phyloP scores from a whole-genome alignment of 2,113 vertebrate genomes.

The Ageneiosus marmoratus region DNA sequence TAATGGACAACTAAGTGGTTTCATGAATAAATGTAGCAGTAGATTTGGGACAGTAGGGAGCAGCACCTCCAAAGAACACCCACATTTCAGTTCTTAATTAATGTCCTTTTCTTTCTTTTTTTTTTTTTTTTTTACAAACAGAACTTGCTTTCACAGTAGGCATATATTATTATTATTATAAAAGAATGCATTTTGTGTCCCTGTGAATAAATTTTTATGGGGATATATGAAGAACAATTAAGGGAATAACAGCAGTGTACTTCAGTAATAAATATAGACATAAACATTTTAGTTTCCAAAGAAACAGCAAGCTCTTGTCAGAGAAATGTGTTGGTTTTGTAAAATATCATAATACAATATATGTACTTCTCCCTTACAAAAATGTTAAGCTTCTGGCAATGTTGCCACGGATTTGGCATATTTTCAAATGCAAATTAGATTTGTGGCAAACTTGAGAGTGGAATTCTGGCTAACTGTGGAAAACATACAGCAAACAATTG shows the following conservation, averaged over 20 bases:
- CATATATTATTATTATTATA: neutral
- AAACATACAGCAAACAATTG: too few relatives aligned
- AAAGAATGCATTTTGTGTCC: neutral
- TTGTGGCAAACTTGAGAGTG: too few relatives aligned
- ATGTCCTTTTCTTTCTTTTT: neutral
- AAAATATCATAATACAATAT: neutral
- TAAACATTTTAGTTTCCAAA: conserved; percentile 15
- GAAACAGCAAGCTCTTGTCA: neutral
- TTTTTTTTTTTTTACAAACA: neutral
- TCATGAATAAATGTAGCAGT: conserved; percentile 19
- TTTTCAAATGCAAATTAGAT: too few relatives aligned
- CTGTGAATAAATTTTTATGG: neutral
- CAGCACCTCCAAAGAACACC: neutral
- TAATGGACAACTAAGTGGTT: conserved; percentile 27
- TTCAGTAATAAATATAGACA: neutral
- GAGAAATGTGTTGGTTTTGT: neutral
- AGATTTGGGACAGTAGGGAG: conserved; percentile 16
- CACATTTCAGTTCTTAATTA: conserved; percentile 26
- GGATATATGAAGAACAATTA: neutral
- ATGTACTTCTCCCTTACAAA: neutral
- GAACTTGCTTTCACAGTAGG: neutral
- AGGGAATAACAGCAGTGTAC: neutral
- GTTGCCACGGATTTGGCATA: too few relatives aligned
- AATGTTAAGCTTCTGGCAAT: too few relatives aligned
- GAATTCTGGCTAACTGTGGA: too few relatives aligned